phyloP scores from a whole-genome alignment of 2,113 vertebrate species.

The Sinocyclocheilus maitianheensis region DNA sequence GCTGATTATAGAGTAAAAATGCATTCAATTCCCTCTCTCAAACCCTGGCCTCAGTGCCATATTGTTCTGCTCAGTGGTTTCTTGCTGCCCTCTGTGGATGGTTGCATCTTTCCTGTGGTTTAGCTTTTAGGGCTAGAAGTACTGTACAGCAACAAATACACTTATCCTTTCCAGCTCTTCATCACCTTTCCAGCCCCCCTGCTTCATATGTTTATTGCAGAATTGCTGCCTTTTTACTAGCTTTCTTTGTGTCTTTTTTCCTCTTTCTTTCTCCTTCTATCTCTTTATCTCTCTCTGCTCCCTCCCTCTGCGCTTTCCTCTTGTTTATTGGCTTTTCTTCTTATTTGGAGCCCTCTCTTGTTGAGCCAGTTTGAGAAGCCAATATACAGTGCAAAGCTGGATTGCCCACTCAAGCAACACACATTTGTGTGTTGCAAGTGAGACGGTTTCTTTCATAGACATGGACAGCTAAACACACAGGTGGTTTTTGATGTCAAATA shows the following conservation, averaged over 20 bases:
- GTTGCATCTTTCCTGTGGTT: conserved; percentile 77
- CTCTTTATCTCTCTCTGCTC: conserved; percentile 72
- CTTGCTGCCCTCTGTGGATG: conserved; percentile 76
- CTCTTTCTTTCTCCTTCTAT: conserved; percentile 64
- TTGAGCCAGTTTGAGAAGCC: conserved; percentile 81
- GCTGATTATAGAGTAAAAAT: conserved; percentile 96
- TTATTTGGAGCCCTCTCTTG: conserved; percentile 72
- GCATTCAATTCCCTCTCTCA: conserved; percentile 92
- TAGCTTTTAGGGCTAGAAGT: conserved; percentile 84
- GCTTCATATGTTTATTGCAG: conserved; percentile 79
- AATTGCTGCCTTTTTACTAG: conserved; percentile 83
- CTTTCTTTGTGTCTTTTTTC: conserved; percentile 68
- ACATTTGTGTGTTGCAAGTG: conserved; percentile 85
- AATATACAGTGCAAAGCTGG: conserved; percentile 84
- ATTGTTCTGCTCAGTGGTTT: conserved; percentile 63
- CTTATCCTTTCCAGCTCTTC: conserved; percentile 60
- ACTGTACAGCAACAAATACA: conserved; percentile 82
- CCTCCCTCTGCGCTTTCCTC: conserved; percentile 57
- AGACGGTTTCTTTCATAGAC: conserved; percentile 87
- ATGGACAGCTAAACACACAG: conserved; percentile 66
- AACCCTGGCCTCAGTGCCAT: conserved; percentile 79
- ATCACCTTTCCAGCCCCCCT: conserved; percentile 56
- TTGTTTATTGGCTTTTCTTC: conserved; percentile 87
- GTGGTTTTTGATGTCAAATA: not conserved
- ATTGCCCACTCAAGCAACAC: conserved; percentile 82